phyloP scores from a whole-genome alignment of 2,113 vertebrate genomes.

The Eurypyga helias region DNA sequence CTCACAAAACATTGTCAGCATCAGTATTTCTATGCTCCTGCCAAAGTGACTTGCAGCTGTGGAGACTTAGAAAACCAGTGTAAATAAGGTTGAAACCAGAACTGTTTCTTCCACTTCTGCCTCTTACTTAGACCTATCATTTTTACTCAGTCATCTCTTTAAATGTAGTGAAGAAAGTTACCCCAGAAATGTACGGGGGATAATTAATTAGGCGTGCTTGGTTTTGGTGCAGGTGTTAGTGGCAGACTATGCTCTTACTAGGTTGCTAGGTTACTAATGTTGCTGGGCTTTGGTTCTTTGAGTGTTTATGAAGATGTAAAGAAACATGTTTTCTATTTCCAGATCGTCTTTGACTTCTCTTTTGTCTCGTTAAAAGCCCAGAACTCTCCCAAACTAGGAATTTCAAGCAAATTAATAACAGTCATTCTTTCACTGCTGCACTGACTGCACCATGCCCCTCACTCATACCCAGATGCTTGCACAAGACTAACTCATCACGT shows the following conservation, averaged over 20 bases:
- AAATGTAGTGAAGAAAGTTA: neutral
- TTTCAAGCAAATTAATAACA: neutral
- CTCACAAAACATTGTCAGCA: neutral
- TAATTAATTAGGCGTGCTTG: neutral
- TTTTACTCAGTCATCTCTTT: neutral
- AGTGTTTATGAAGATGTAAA: neutral
- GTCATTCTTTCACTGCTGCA: neutral
- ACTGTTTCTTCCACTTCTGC: neutral
- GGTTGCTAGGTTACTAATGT: neutral
- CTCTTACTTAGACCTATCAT: neutral
- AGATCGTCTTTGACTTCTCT: neutral
- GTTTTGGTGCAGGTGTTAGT: neutral
- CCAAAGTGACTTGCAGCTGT: neutral
- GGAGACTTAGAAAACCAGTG: neutral
- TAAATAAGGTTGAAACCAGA: neutral
- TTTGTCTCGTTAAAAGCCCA: neutral
- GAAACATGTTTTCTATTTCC: neutral
- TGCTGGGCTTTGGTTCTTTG: neutral
- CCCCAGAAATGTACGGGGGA: neutral
- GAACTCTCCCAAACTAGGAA: neutral
- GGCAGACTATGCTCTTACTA: neutral
- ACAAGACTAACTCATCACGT: neutral
- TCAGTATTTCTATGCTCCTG: neutral
- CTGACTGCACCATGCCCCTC: neutral
- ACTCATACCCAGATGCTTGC: neutral